A percentile compares a stretch with the other conserved stretches of the same genome.
phyloP scores from a whole-genome alignment of 2,888 invertebrate species.

The Atethmia centrago region DNA sequence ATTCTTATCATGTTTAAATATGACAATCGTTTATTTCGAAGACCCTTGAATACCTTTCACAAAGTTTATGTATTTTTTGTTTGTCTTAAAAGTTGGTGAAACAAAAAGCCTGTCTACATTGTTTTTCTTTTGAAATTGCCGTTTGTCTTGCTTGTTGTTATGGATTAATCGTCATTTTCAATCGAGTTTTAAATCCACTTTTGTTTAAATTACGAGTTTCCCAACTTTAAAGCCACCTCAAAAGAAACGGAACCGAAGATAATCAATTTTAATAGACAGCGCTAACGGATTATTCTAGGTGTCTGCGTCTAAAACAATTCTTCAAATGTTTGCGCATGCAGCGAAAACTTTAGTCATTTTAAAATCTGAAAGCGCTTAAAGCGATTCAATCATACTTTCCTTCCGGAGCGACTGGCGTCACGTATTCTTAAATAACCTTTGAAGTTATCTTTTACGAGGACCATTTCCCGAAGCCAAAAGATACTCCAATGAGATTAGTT shows the following conservation, averaged over 20 bases:
- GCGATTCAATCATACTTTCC: conserved; percentile 66
- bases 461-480: conserved; percentile 69
- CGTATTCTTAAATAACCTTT: conserved; percentile 56
- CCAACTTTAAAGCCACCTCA: conserved; percentile 28
- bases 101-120: conserved; percentile 41
- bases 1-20: conserved; percentile 48
- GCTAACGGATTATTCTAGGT: conserved; percentile 46
- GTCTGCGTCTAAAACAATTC: conserved; percentile 55
- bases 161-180: conserved; percentile 51
- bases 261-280: conserved; percentile 57
- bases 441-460: conserved; percentile 62
- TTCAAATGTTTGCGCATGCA: conserved; percentile 60
- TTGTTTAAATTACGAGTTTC: conserved; percentile 36
- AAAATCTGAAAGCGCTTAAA: conserved; percentile 59
- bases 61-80: conserved; percentile 46
- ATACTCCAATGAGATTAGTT: conserved; percentile 78
- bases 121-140: conserved; percentile 47
- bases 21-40: conserved; percentile 55
- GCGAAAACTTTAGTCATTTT: conserved; percentile 64
- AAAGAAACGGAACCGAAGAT: conserved; percentile 40
- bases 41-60: conserved; percentile 38
- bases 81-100: conserved; percentile 44
- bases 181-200: conserved; percentile 47
- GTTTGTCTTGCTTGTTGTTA: conserved; percentile 39
- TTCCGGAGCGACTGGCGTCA: conserved; percentile 51